Percentiles rank a stretch among this genome's conserved stretches.
Evolutionary conservation across 2,888 invertebrate genomes (phyloP).

Genomic region (Zelleria hepariella): DNA sequence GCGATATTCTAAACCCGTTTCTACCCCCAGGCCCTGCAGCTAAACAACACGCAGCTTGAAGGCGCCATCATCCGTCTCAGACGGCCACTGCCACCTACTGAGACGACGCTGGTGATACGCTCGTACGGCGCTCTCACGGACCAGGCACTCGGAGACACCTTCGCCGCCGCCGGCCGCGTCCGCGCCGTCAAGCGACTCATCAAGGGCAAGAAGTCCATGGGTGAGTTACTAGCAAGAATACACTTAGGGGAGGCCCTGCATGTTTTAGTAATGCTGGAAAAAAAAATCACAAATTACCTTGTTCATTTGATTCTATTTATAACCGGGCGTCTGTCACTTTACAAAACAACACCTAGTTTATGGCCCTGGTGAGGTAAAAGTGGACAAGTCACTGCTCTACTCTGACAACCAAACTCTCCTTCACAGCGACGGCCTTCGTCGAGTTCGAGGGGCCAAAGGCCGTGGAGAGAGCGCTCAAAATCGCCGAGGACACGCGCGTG

Average conservation of each 20-base stretch:
- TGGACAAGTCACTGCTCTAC: not conserved
- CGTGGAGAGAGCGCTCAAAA: conserved; percentile 35
- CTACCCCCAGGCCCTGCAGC: conserved; percentile 38
- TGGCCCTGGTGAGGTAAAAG: too few relatives aligned
- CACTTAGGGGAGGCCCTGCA: too few relatives aligned
- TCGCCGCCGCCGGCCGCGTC: conserved; percentile 39
- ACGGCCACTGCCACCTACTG: conserved; percentile 29
- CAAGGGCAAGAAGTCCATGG: conserved; percentile 46
- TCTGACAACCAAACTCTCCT: too few relatives aligned
- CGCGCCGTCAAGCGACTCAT: conserved; percentile 35
- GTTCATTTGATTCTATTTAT: too few relatives aligned
- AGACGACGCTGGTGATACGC: conserved; percentile 42
- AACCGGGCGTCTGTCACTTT: too few relatives aligned
- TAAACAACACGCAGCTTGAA: conserved; percentile 31
- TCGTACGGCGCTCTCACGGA: conserved; percentile 35
- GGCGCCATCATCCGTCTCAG: conserved; percentile 36
- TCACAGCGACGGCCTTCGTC: conserved; percentile 45
- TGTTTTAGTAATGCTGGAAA: too few relatives aligned
- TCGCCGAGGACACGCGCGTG: conserved; percentile 29
- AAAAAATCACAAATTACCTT: too few relatives aligned
- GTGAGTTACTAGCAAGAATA: too few relatives aligned
- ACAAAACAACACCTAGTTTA: too few relatives aligned
- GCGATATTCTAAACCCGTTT: not conserved
- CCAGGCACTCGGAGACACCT: conserved; percentile 32
- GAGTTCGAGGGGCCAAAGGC: conserved; percentile 50